A percentile compares a stretch with the other conserved stretches of the same genome.
Conservation (phyloP, 2,888 invertebrate genomes). For the Psococerastis gibbosa region DNA sequence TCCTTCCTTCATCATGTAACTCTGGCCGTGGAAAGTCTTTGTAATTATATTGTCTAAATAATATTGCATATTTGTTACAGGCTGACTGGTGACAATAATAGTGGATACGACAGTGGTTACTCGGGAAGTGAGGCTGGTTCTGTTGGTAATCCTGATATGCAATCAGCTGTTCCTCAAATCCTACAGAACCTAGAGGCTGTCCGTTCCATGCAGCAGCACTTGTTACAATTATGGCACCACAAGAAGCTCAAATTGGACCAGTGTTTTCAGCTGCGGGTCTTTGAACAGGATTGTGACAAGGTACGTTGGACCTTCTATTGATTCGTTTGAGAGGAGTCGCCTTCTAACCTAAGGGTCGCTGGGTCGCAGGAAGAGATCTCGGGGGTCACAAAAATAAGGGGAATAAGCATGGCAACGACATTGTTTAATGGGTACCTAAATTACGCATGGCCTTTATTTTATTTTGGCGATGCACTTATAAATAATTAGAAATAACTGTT, state of each 20-base stretch:
- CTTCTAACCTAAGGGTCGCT: too few species aligned
- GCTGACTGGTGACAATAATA: constrained; percentile 33
- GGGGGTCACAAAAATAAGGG: too few species aligned
- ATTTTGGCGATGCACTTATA: too few species aligned
- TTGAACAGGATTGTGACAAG: constrained; percentile 95
- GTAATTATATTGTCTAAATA: constrained; percentile 4
- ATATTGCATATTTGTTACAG: constrained; percentile 19
- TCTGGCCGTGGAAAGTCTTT: too few species aligned
- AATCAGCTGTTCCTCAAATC: constrained; percentile 42
- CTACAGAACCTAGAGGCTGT: constrained; percentile 71
- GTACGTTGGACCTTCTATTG: too few species aligned
- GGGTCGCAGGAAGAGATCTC: too few species aligned
- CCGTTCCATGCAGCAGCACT: constrained; percentile 74
- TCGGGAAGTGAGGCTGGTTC: constrained; percentile 43
- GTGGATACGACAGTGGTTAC: constrained; percentile 51
- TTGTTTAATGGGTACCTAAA: too few species aligned
- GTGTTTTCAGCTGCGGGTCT: constrained; percentile 84
- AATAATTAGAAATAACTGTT: too few species aligned
- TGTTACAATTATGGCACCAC: constrained; percentile 85
- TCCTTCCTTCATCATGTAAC: too few species aligned
- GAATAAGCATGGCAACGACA: too few species aligned
- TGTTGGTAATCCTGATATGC: constrained; percentile 40
- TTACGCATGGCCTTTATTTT: too few species aligned
- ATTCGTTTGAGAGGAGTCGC: too few species aligned
- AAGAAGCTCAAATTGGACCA: constrained; percentile 89